Base-by-base conservation (phyloP, 2,113 vertebrate species). In the Syrrhaptes paradoxus region DNA sequence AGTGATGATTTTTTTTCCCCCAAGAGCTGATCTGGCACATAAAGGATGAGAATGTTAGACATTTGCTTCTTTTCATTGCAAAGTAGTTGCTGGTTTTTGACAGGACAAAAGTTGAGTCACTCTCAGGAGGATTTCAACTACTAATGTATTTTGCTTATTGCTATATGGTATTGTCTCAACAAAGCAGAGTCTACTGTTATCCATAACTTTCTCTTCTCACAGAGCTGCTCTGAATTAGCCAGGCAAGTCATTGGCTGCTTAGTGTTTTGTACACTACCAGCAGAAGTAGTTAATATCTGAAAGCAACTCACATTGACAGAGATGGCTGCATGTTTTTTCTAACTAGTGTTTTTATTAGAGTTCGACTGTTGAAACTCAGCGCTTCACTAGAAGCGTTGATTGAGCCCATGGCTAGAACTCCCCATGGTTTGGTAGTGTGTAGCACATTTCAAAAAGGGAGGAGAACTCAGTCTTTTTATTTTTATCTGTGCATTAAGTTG, bases 61-160 rank as follows among this genome's bases (percentile, higher is more conserved):
- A 62, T 89, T 92, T 65, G 14, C 46, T 89, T 59, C 45, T 78
- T 95, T 86, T 87, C 93, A n/a, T 79, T 91, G 61, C 45, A 79
- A 68, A 91, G 41, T 29, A 85, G 70, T 87, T 87, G 66, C 71
- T 89, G 28, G 1, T 86, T 87, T 73, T 78, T 90, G 80, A 77
- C 73, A 65, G 61, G 52, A 83, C 32, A 55, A 51, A 71, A 81
- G 72, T 36, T 92, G 91, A 88, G 68, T 83, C 32, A 34, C n/a
- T 74, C 76, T 90, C 55, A 54, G 59, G 65, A 92, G 76, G 32
- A 59, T n/a, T 86, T 45, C 1, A 4, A 4, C 32, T 90, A 46
- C 68, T n/a, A 65, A 36, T 25, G 31, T 43, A 26, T 13, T 71
- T 76, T 73, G 24, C 31, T 48, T 78, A 26, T 54, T 82, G 21